Percentiles rank a stretch among this genome's conserved stretches.
Conservation (phyloP, 1,140 invertebrate genomes). For the Lordiphosa collinella region DNA sequence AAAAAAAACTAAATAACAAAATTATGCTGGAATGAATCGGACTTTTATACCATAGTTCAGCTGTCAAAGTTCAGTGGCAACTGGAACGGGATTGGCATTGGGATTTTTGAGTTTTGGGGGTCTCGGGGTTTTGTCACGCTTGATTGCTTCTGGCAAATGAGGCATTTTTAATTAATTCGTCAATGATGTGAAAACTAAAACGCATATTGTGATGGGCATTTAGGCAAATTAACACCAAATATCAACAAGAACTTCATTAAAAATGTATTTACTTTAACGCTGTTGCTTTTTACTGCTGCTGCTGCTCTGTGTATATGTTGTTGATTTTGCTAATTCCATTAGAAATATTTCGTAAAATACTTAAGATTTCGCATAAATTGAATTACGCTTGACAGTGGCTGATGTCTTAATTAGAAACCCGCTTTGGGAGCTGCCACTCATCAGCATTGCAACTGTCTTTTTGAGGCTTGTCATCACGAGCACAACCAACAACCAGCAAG, state of each 20-base stretch:
- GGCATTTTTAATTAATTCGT: conserved; percentile 75
- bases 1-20: too few relatives aligned
- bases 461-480: conserved; percentile 13
- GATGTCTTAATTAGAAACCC: conserved; percentile 5
- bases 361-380: conserved; percentile 75
- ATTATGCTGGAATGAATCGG: neutral
- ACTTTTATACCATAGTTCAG: neutral
- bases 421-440: neutral
- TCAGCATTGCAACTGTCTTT: too few relatives aligned
- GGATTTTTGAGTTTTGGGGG: too few relatives aligned
- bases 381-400: conserved; percentile 37
- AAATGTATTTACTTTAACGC: conserved; percentile 54
- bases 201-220: conserved; percentile 45
- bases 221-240: conserved; percentile 39
- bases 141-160: conserved; percentile 66
- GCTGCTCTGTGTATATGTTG: conserved; percentile 23
- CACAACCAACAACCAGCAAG: too few relatives aligned
- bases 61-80: neutral
- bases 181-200: conserved; percentile 22
- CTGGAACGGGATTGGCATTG: neutral
- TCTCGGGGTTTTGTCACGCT: conserved; percentile 25
- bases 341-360: conserved; percentile 67
- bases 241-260: conserved; percentile 63
- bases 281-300: neutral
- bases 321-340: conserved; percentile 66